phyloP scores from a whole-genome alignment of 2,888 invertebrate genomes.

The Morinoia aosen region DNA sequence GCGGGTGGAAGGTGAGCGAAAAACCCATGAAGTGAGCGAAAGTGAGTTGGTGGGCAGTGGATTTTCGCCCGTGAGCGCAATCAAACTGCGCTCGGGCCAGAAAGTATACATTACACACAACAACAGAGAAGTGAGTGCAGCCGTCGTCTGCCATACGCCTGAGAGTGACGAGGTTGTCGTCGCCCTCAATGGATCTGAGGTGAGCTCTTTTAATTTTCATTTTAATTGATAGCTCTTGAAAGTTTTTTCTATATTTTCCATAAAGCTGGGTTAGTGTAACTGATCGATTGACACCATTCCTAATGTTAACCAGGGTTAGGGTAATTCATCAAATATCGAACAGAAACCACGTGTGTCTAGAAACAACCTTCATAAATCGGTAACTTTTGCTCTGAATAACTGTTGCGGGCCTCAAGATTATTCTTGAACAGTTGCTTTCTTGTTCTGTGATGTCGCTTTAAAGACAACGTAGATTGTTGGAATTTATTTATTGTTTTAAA shows the following conservation, averaged over 20 bases:
- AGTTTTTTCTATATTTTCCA: neutral
- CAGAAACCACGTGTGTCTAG: no score
- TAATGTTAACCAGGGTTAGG: no score
- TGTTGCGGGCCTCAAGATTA: no score
- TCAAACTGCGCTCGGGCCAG: slow-evolving; percentile 85
- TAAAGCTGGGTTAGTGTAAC: neutral
- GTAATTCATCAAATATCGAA: no score
- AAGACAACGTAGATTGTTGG: no score
- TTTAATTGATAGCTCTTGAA: neutral
- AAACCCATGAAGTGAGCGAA: slow-evolving; percentile 80
- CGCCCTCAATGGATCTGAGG: slow-evolving; percentile 66
- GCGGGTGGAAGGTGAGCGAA: slow-evolving; percentile 70
- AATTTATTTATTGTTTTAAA: no score
- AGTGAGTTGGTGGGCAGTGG: slow-evolving; percentile 93
- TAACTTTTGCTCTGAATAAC: no score
- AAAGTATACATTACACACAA: slow-evolving; percentile 93
- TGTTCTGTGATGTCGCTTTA: no score
- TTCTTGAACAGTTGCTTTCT: no score
- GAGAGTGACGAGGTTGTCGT: slow-evolving; percentile 84
- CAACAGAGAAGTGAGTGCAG: slow-evolving; percentile 90
- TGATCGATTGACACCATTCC: no score
- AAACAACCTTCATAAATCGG: no score
- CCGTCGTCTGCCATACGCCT: slow-evolving; percentile 81
- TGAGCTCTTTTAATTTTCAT: neutral
- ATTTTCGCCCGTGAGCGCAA: slow-evolving; percentile 86